These are phyloP conservation scores for Centropus unirufus DNA, from an alignment of 2,113 vertebrate genomes.

Conservation along the genomic window DNA sequence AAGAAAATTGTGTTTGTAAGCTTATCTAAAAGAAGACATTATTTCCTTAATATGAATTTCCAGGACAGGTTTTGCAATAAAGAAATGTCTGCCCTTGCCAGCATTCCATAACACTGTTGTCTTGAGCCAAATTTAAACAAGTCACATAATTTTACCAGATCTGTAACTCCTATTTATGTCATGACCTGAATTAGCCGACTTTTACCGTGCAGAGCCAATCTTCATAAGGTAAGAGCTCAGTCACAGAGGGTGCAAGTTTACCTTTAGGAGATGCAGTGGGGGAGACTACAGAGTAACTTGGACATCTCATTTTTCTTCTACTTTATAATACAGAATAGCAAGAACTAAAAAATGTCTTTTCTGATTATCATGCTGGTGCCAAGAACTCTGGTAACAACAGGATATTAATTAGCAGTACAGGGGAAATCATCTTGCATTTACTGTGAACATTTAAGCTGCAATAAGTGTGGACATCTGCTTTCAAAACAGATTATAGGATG, in stretches of 20 bases:
- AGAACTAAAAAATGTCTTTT: conserved; percentile 32
- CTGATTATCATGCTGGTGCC: neutral
- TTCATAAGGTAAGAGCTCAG: neutral
- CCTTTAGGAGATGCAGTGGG: neutral
- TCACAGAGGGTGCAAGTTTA: neutral
- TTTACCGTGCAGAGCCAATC: neutral
- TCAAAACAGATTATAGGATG: neutral
- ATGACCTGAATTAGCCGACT: neutral
- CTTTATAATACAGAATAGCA: neutral
- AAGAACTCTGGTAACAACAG: neutral
- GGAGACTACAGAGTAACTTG: neutral
- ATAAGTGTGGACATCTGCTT: neutral
- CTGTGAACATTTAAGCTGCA: neutral
- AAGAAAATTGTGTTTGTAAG: neutral
- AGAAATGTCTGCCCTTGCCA: neutral
- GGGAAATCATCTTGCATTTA: neutral
- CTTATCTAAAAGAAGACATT: neutral
- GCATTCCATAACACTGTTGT: neutral
- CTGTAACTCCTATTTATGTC: neutral
- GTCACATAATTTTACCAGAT: neutral
- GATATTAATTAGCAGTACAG: conserved; percentile 18
- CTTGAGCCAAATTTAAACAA: neutral
- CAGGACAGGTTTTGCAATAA: neutral
- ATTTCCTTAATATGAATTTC: neutral
- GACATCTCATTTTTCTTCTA: neutral